Conservation (phyloP, 1,140 invertebrate species). For the Belonocnema kinseyi region DNA sequence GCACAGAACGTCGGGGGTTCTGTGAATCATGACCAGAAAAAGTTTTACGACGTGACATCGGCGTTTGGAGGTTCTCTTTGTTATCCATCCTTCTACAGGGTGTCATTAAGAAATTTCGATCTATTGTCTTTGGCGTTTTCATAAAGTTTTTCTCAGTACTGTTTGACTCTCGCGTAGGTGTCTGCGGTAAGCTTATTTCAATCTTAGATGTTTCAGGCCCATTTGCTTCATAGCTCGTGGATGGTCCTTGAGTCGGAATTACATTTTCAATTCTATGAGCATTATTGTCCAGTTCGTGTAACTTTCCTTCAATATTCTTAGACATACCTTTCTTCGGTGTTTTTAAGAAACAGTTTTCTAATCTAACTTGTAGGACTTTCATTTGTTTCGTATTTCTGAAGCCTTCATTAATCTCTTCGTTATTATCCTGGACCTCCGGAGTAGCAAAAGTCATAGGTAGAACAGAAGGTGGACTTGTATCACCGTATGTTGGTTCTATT, state of each 20-base stretch:
- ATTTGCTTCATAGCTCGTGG: neutral
- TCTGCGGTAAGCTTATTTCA: neutral
- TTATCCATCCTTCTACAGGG: conserved; percentile 6
- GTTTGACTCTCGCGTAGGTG: neutral
- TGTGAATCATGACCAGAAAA: conserved; percentile 6
- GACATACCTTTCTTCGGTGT: neutral
- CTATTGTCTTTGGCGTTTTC: conserved; percentile 7
- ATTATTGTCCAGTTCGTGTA: neutral
- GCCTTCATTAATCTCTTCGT: neutral
- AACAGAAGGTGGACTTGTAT: neutral
- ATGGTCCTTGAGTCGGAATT: neutral
- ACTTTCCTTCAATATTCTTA: neutral
- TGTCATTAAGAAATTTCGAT: neutral
- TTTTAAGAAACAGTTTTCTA: conserved; percentile 13
- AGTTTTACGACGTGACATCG: conserved; percentile 13
- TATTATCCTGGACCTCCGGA: neutral
- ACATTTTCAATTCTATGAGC: neutral
- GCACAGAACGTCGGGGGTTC: neutral
- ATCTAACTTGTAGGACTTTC: neutral
- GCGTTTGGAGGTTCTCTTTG: conserved; percentile 10
- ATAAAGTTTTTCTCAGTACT: neutral
- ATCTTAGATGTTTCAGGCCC: neutral
- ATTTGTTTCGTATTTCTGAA: neutral
- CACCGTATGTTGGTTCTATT: neutral
- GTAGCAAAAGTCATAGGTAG: neutral